Evolutionary conservation across 2,888 invertebrate genomes (phyloP).

Genomic region (Drosophila gaucha): DNA sequence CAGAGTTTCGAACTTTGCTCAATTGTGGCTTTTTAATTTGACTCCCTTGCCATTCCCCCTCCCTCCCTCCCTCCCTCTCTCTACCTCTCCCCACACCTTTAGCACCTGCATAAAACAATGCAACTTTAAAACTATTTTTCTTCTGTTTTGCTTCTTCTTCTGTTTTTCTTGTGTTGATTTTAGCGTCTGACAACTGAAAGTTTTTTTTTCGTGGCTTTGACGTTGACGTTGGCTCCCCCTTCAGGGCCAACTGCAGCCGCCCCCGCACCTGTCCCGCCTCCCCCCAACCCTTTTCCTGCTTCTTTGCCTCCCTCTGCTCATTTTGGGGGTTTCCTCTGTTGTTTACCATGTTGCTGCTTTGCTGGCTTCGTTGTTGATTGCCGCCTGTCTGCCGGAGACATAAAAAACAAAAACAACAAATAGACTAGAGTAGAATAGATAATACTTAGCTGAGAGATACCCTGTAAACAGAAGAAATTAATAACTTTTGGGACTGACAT

Average conservation of each 20-base stretch:
- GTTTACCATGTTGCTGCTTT: slow-evolving; percentile 72
- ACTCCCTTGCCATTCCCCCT: slow-evolving; percentile 1
- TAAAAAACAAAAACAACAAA: slow-evolving; percentile 15
- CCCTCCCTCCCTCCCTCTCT: rapidly evolving
- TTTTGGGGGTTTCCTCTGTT: slow-evolving; percentile 46
- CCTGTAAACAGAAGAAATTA: not conserved
- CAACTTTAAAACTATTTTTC: slow-evolving; percentile 66
- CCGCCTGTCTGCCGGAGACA: slow-evolving; percentile 61
- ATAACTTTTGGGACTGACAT: not conserved
- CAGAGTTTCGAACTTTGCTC: slow-evolving; percentile 43
- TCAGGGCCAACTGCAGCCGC: slow-evolving; percentile 44
- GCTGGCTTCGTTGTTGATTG: slow-evolving; percentile 75
- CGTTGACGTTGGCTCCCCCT: slow-evolving; percentile 44
- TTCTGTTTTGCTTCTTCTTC: slow-evolving; percentile 11
- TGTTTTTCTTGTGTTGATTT: slow-evolving; percentile 27
- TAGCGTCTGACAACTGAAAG: slow-evolving; percentile 30
- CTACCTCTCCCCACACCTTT: not conserved
- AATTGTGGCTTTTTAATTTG: slow-evolving; percentile 61
- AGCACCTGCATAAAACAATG: slow-evolving; percentile 62
- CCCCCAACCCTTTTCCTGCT: not conserved
- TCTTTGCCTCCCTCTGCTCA: slow-evolving; percentile 8
- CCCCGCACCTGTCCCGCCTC: not conserved
- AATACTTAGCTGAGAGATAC: not conserved
- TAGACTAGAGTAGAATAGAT: too few species aligned
- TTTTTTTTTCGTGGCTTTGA: slow-evolving; percentile 54